Evolutionary conservation across 2,888 invertebrate genomes (phyloP).

Genomic region (Adelphocoris suturalis): DNA sequence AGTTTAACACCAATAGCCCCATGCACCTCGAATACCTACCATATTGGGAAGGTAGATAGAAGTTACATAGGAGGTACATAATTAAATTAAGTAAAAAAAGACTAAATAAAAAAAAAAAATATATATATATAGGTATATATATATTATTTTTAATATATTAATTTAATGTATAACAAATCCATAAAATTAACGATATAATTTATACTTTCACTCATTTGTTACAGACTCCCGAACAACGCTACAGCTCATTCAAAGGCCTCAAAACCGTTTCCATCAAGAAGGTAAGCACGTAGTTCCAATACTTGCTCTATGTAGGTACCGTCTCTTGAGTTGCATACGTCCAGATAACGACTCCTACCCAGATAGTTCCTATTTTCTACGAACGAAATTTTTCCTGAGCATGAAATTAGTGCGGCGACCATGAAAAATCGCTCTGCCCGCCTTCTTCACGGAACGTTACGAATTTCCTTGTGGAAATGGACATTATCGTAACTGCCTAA

Average conservation of each 20-base stretch:
- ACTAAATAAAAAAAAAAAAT: too few relatives aligned
- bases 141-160: too few relatives aligned
- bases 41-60: too few relatives aligned
- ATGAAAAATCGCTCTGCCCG: not conserved
- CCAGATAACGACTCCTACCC: not conserved
- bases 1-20: too few relatives aligned
- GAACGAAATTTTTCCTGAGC: conserved; percentile 1
- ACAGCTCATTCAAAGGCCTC: conserved; percentile 88
- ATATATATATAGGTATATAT: too few relatives aligned
- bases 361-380: not conserved
- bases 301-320: not conserved
- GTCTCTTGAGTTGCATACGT: conserved; percentile 17
- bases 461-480: not conserved
- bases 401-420: not conserved
- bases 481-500: not conserved
- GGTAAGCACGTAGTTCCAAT: conserved; percentile 80
- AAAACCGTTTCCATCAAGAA: conserved; percentile 91
- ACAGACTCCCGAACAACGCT: conserved; percentile 86
- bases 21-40: too few relatives aligned
- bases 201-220: conserved; percentile 75
- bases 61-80: too few relatives aligned
- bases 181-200: too few relatives aligned
- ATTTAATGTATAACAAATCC: too few relatives aligned
- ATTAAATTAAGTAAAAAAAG: too few relatives aligned
- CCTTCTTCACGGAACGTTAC: not conserved